These are phyloP conservation scores for Oryctolagus cuniculus DNA, from an alignment of 2,113 vertebrate genomes.

Conservation along the genomic window DNA sequence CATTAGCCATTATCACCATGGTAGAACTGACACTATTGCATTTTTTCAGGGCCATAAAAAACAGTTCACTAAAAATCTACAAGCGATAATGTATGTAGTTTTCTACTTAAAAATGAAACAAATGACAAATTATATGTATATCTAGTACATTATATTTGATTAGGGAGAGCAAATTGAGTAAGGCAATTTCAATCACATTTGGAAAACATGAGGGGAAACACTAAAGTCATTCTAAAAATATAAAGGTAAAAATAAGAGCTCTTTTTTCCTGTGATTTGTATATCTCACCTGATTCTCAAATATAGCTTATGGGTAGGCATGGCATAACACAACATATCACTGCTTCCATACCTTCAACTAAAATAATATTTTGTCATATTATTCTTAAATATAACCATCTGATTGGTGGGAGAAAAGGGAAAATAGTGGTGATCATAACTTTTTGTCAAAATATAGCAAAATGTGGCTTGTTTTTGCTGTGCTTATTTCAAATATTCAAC, in stretches of 20 bases:
- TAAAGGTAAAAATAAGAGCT: neutral
- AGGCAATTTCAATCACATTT: neutral
- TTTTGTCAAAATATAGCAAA: slow-evolving; percentile 30
- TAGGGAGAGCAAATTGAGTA: neutral
- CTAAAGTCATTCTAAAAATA: slow-evolving; percentile 12
- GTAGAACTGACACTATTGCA: neutral
- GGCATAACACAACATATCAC: neutral
- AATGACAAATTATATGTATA: neutral
- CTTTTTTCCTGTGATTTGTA: neutral
- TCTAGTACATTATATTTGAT: neutral
- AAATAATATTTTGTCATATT: neutral
- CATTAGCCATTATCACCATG: neutral
- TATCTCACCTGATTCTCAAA: slow-evolving; percentile 44
- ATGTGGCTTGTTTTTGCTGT: neutral
- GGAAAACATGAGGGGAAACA: neutral
- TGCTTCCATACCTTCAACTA: neutral
- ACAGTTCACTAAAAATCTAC: slow-evolving; percentile 30
- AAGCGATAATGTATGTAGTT: neutral
- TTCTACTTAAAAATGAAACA: slow-evolving; percentile 11
- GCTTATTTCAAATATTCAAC: neutral
- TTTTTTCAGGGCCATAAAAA: slow-evolving; percentile 35
- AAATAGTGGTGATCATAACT: neutral
- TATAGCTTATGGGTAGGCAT: slow-evolving; percentile 43
- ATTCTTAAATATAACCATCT: neutral
- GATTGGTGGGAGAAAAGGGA: neutral